phyloP scores from a whole-genome alignment of 2,888 invertebrate genomes.

The Norana najaformis region DNA sequence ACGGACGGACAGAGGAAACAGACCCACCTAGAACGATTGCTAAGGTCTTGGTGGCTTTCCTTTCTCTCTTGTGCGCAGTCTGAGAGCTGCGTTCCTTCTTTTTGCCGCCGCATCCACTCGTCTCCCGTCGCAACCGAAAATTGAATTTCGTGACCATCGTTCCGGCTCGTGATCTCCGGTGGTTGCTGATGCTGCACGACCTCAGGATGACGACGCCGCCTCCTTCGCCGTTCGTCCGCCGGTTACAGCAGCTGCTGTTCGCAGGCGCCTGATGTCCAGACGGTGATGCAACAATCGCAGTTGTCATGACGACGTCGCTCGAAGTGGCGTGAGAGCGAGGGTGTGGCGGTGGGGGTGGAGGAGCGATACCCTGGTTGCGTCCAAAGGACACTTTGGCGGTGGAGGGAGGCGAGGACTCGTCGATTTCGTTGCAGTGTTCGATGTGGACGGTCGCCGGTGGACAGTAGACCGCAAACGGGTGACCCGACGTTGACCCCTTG shows the following conservation, averaged over 20 bases:
- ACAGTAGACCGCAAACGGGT: background rate
- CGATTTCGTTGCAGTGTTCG: background rate
- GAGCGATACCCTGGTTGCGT: background rate
- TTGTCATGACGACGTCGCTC: background rate
- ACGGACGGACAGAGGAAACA: background rate
- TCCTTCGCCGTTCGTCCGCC: background rate
- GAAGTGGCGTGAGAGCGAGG: background rate
- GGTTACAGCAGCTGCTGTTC: background rate
- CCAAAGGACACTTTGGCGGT: background rate
- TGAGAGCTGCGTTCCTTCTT: background rate
- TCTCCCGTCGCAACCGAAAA: constrained; percentile 15
- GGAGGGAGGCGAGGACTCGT: background rate
- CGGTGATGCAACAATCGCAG: background rate
- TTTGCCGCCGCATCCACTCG: background rate
- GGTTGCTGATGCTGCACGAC: background rate
- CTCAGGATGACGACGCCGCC: background rate
- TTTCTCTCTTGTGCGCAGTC: constrained; percentile 68
- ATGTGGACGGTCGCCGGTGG: background rate
- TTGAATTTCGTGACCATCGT: constrained; percentile 28
- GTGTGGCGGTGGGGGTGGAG: background rate
- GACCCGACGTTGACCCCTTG: background rate
- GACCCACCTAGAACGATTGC: constrained; percentile 90
- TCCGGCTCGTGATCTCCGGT: background rate
- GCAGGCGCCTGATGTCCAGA: background rate
- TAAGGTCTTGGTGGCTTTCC: constrained; percentile 96